These are phyloP conservation scores for Lepidothrix coronata DNA, from an alignment of 2,113 vertebrate species.

Conservation along the genomic window DNA sequence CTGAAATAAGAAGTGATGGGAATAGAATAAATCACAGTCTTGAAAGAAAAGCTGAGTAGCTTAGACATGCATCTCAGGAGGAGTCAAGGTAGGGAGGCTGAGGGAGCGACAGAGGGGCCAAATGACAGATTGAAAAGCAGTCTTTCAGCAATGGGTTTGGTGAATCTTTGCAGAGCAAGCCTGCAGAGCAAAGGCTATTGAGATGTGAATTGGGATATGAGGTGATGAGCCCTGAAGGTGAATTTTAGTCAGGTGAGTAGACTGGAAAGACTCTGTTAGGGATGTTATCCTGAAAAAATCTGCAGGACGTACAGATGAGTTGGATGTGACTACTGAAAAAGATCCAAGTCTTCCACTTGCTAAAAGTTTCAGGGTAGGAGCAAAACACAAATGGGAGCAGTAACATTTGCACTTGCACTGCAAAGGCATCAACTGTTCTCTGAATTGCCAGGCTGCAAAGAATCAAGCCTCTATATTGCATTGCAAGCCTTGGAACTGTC, in stretches of 20 bases:
- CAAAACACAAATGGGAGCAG: background rate
- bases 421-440: background rate
- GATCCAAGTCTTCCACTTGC: background rate
- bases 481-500: background rate
- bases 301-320: background rate
- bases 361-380: background rate
- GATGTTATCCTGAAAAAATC: background rate
- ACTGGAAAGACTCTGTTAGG: background rate
- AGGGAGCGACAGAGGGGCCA: background rate
- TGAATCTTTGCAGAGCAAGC: background rate
- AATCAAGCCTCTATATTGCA: background rate
- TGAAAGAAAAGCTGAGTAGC: background rate
- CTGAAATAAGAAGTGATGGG: conserved; percentile 46
- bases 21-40: conserved; percentile 36
- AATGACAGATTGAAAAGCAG: fast-evolving
- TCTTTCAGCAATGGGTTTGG: background rate
- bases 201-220: background rate
- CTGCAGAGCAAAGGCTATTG: background rate
- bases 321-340: background rate
- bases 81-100: background rate
- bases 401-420: background rate
- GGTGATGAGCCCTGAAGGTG: background rate
- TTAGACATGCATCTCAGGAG: background rate
- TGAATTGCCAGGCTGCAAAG: background rate
- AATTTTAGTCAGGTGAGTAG: background rate